Conservation (phyloP, 2,113 vertebrate species). For the Myodes glareolus region DNA sequence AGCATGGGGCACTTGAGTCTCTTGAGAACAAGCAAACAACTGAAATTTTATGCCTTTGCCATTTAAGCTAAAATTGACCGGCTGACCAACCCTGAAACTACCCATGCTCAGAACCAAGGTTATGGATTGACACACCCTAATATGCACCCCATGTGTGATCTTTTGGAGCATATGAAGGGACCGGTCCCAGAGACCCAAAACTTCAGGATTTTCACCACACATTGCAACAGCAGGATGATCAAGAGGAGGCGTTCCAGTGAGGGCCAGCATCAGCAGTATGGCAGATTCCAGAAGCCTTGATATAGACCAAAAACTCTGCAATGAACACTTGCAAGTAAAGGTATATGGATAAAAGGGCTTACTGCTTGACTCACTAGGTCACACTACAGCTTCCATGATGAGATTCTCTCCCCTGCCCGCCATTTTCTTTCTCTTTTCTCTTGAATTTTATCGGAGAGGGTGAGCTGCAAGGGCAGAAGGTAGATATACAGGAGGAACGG, state of each 20-base stretch:
- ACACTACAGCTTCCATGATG: not conserved
- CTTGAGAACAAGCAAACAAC: not conserved
- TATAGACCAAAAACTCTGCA: not conserved
- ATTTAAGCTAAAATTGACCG: not conserved
- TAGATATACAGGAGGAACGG: not conserved
- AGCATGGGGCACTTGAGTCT: not conserved
- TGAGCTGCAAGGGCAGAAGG: not conserved
- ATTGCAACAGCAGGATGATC: not conserved
- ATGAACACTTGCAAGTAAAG: not conserved
- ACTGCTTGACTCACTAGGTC: not conserved
- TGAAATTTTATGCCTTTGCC: not conserved
- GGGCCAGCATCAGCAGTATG: not conserved
- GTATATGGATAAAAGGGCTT: not conserved
- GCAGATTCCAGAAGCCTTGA: not conserved
- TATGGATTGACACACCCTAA: not conserved
- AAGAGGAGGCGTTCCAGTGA: not conserved
- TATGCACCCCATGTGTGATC: not conserved
- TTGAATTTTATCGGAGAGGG: not conserved
- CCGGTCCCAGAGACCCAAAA: not conserved
- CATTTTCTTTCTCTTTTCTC: not conserved
- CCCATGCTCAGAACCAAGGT: not conserved
- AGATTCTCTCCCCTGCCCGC: not conserved
- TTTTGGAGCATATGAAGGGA: not conserved
- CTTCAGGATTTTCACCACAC: not conserved
- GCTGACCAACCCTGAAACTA: not conserved